phyloP scores from a whole-genome alignment of 2,113 vertebrate genomes.

The Chrysochloris asiatica region DNA sequence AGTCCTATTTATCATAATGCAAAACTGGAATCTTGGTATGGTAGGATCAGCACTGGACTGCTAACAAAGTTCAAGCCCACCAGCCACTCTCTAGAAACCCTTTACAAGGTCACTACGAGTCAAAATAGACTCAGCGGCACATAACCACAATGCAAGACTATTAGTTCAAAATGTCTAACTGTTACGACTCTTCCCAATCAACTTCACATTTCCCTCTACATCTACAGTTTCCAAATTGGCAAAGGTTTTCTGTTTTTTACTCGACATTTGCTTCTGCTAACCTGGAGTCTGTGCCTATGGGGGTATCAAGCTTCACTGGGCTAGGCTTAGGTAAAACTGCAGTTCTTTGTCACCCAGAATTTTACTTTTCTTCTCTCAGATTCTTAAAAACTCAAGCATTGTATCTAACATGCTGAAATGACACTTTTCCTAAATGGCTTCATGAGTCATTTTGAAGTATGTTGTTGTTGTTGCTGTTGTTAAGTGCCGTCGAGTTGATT shows the following conservation, averaged over 20 bases:
- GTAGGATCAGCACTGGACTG: too few species aligned
- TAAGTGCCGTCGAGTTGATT: too few species aligned
- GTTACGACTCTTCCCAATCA: background rate
- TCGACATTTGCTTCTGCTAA: background rate
- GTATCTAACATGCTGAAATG: background rate
- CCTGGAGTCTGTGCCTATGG: background rate
- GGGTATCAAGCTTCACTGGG: background rate
- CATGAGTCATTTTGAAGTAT: slow-evolving; percentile 12
- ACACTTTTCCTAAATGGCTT: slow-evolving; percentile 29
- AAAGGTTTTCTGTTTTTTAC: background rate
- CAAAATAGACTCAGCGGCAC: too few species aligned
- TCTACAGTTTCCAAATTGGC: background rate
- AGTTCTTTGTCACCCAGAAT: background rate
- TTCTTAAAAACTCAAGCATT: background rate
- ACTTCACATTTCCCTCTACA: background rate
- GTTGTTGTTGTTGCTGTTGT: too few species aligned
- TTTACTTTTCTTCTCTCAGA: slow-evolving; percentile 47
- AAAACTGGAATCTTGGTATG: too few species aligned
- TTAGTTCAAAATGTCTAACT: background rate
- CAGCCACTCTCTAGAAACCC: too few species aligned
- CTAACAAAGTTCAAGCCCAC: too few species aligned
- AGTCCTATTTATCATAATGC: too few species aligned
- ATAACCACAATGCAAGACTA: background rate
- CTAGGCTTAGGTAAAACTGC: background rate
- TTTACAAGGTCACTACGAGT: too few species aligned